These are phyloP conservation scores for Agrotis segetum DNA, from an alignment of 2,888 invertebrate genomes.

Conservation along the genomic window DNA sequence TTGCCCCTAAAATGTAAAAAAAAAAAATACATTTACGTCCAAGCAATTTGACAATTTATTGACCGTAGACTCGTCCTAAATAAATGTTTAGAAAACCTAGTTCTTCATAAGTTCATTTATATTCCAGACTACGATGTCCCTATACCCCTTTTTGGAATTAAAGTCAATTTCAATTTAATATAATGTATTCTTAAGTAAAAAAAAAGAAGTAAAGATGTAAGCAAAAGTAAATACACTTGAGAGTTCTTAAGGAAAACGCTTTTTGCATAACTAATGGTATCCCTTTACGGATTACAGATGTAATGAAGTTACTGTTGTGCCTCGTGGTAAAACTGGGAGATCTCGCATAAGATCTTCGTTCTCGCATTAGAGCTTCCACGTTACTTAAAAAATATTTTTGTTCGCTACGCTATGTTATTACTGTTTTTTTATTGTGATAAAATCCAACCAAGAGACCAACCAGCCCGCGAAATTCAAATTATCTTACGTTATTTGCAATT, in stretches of 20 bases:
- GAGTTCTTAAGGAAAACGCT: slow-evolving; percentile 1
- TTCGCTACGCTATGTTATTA: no score
- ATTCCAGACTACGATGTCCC: slow-evolving; percentile 1
- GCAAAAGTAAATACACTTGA: slow-evolving; percentile 5
- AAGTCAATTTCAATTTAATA: slow-evolving; percentile 25
- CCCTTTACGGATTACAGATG: not conserved
- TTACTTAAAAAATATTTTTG: no score
- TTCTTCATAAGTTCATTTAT: slow-evolving; percentile 11
- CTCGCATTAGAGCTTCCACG: no score
- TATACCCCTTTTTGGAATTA: slow-evolving; percentile 17
- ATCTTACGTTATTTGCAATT: no score
- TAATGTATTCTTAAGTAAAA: slow-evolving; percentile 30
- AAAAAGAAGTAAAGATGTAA: not conserved
- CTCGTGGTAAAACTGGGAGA: no score
- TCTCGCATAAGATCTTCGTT: no score
- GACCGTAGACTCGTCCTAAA: slow-evolving; percentile 2
- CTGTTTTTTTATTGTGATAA: no score
- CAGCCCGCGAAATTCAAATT: no score
- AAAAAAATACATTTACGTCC: not conserved
- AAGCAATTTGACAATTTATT: slow-evolving; percentile 13
- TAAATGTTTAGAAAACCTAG: slow-evolving; percentile 20
- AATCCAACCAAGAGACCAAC: no score
- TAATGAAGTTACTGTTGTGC: not conserved
- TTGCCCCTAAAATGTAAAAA: not conserved
- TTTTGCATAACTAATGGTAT: slow-evolving; percentile 18